These are phyloP conservation scores for Erpobdella octoculata DNA, from an alignment of 2,888 invertebrate species.

Conservation along the genomic window DNA sequence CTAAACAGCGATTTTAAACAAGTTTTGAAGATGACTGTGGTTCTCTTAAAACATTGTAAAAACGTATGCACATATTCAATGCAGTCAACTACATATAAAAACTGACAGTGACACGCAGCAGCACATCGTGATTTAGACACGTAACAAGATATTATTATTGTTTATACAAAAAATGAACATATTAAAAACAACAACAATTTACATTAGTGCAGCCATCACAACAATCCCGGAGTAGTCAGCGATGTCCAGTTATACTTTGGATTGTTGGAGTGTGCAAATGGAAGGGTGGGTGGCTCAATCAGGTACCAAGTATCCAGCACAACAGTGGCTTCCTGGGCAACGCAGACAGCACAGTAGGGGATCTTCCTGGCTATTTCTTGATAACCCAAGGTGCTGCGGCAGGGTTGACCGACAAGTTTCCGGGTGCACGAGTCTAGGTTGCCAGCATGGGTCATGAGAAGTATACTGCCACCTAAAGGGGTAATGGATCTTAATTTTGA, in stretches of 20 bases:
- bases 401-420: conserved; percentile 63
- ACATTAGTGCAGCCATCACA: too few species aligned
- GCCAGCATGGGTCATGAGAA: conserved; percentile 84
- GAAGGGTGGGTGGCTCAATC: conserved; percentile 70
- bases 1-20: too few species aligned
- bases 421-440: conserved; percentile 76
- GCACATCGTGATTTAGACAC: too few species aligned
- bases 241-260: conserved; percentile 70
- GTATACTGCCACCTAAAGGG: conserved; percentile 66
- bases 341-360: conserved; percentile 70
- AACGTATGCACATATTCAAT: too few species aligned
- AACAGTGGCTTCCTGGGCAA: conserved; percentile 46
- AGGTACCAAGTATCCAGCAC: conserved; percentile 59
- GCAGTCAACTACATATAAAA: too few species aligned
- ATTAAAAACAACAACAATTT: too few species aligned
- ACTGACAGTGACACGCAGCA: too few species aligned
- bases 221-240: conserved; percentile 32
- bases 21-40: too few species aligned
- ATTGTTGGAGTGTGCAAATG: conserved; percentile 77
- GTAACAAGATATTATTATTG: too few species aligned
- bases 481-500: too few species aligned
- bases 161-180: too few species aligned
- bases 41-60: too few species aligned
- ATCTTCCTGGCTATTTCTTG: conserved; percentile 68
- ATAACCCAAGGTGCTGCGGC: conserved; percentile 63